Base-by-base conservation (phyloP, 2,113 vertebrate species). In the Girardinichthys multiradiatus region DNA sequence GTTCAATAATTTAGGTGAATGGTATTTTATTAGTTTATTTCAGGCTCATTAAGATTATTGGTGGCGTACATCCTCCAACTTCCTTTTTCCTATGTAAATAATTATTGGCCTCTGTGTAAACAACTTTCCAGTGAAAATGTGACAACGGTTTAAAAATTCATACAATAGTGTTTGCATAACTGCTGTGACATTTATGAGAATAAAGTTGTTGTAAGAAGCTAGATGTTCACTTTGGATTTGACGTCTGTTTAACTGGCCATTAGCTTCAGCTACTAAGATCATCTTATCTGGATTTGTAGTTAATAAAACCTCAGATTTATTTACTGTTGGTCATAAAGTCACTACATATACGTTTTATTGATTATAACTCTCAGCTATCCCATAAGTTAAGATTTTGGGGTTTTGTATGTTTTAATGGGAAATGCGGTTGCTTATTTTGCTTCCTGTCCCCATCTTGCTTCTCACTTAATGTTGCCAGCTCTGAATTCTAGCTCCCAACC, bases 401-500 rank as follows among this genome's bases (percentile, higher is more conserved):
- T 62, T 54, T 14, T 35, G 9, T 69, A 31, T 65, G 59, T 27
- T 48, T 26, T 9, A 35, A 35, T 21, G 26, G 29, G 7, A 29
- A 45, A 37, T 30, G 37, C 8, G 24, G 19, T 72, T 64, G 35
- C 24, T 64, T 73, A 74, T 62, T 69, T 59, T 62, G 64, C 39
- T 39, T 68, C 42, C 58, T 39, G 54, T 68, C 30, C 63, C 60
- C 58, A n/a, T 71, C 31, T 63, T 12, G 37, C 58, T 79, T 74
- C 48, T 84, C 42, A 64, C 39, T 60, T 45, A 62, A 70, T 42
- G 57, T 39, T 64, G 63, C 51, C 70, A 57, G 28, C 28, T 68
- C 70, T 51, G 75, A 67, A 64, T 68, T 80, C 72, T 80, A 24
- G 69, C 64, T 70, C 78, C 79, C 77, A 68, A 24, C 64, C 80